phyloP scores from a whole-genome alignment of 2,113 vertebrate genomes.

The Henicopernis longicauda region DNA sequence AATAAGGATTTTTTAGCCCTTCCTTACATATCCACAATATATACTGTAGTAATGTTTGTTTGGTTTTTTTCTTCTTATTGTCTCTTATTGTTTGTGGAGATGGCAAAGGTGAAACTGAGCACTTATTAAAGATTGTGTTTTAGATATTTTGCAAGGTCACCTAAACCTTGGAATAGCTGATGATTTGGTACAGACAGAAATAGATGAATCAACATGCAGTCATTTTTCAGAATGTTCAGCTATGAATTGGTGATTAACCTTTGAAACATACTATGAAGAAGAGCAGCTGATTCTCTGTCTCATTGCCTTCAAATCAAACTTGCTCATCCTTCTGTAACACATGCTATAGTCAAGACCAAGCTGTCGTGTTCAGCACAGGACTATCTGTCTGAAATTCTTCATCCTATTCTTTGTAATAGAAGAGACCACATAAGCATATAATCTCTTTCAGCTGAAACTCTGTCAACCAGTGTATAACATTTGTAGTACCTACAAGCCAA shows the following conservation, averaged over 20 bases:
- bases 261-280: not conserved
- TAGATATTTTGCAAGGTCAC: conserved; percentile 27
- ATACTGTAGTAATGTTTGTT: not conserved
- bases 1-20: not conserved
- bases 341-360: not conserved
- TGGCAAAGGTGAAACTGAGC: conserved; percentile 30
- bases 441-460: not conserved
- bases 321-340: not conserved
- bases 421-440: not conserved
- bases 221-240: conserved; percentile 45
- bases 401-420: not conserved
- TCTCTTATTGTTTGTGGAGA: not conserved
- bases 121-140: conserved; percentile 31
- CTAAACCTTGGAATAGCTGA: not conserved
- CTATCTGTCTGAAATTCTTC: not conserved
- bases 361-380: not conserved
- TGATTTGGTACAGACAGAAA: not conserved
- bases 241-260: conserved; percentile 58
- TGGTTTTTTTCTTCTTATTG: not conserved
- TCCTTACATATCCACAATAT: not conserved
- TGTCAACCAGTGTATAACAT: not conserved
- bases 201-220: conserved; percentile 1
- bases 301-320: conserved; percentile 8
- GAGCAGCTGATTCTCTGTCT: not conserved
- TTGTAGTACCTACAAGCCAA: not conserved